Conservation (phyloP, 2,113 vertebrate genomes). For the Alexandromys fortis region DNA sequence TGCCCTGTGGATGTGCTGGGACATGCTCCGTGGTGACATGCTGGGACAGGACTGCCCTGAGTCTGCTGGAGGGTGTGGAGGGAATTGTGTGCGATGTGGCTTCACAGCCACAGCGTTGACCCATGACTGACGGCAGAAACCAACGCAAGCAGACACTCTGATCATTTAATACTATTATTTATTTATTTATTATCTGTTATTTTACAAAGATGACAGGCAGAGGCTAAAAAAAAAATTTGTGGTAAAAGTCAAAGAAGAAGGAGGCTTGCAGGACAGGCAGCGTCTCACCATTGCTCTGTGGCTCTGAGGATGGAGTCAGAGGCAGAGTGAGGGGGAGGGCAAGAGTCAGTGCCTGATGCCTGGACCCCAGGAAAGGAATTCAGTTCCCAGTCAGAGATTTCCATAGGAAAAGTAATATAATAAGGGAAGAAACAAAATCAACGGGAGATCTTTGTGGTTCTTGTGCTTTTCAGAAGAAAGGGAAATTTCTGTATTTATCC, state of each 20-base stretch:
- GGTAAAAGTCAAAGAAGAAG: neutral
- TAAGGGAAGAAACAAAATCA: neutral
- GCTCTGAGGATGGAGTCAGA: too few relatives aligned
- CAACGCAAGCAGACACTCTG: neutral
- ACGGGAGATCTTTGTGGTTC: neutral
- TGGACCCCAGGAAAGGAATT: neutral
- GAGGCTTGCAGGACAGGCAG: too few relatives aligned
- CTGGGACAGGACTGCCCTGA: neutral
- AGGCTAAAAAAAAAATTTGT: neutral
- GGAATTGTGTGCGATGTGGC: neutral
- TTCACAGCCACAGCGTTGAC: neutral
- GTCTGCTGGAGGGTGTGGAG: neutral
- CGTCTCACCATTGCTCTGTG: neutral
- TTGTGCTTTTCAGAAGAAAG: slow-evolving; percentile 5
- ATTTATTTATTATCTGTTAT: neutral
- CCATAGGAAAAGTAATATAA: neutral
- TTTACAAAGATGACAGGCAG: neutral
- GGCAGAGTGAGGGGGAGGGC: too few relatives aligned
- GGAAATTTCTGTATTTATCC: neutral
- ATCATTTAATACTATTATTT: neutral
- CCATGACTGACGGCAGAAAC: slow-evolving; percentile 4
- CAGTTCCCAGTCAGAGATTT: neutral
- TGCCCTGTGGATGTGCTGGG: neutral
- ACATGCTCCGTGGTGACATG: neutral
- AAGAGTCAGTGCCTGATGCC: neutral